A percentile compares a stretch with the other conserved stretches of the same genome.
Conservation (phyloP, 2,113 vertebrate genomes). For the Leucosticte australis region DNA sequence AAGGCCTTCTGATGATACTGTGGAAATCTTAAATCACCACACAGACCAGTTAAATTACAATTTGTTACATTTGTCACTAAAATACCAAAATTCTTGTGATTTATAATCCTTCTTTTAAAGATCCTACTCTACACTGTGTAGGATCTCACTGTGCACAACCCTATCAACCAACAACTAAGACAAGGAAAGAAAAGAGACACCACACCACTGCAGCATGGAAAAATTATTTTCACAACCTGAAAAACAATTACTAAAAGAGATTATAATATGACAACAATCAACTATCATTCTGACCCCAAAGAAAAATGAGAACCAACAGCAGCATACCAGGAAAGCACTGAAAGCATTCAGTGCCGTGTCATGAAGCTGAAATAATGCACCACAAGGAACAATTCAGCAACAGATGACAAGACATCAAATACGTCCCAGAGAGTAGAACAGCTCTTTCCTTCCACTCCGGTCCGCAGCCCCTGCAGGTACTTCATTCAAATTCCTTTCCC, state of each 20-base stretch:
- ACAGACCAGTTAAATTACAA: background rate
- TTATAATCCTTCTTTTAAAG: background rate
- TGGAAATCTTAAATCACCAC: background rate
- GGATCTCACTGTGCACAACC: background rate
- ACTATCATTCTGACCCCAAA: background rate
- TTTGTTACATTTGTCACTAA: background rate
- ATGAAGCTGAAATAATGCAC: constrained; percentile 10
- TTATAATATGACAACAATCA: background rate
- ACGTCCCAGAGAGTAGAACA: background rate
- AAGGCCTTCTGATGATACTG: background rate
- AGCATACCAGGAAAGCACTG: background rate
- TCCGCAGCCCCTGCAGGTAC: background rate
- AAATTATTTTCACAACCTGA: background rate
- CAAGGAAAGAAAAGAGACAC: background rate
- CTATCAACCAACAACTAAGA: background rate
- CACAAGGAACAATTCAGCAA: background rate
- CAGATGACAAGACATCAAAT: background rate
- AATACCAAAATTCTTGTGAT: background rate
- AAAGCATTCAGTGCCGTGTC: background rate
- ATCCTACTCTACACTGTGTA: background rate
- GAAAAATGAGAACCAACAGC: background rate
- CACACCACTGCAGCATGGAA: background rate
- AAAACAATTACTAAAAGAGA: background rate
- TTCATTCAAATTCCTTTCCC: background rate
- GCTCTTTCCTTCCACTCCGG: background rate